Percentiles rank a stretch among this genome's conserved stretches.
These are phyloP conservation scores for Chrysocyon brachyurus DNA, from an alignment of 2,797 vertebrate genomes.

Conservation along the genomic window DNA sequence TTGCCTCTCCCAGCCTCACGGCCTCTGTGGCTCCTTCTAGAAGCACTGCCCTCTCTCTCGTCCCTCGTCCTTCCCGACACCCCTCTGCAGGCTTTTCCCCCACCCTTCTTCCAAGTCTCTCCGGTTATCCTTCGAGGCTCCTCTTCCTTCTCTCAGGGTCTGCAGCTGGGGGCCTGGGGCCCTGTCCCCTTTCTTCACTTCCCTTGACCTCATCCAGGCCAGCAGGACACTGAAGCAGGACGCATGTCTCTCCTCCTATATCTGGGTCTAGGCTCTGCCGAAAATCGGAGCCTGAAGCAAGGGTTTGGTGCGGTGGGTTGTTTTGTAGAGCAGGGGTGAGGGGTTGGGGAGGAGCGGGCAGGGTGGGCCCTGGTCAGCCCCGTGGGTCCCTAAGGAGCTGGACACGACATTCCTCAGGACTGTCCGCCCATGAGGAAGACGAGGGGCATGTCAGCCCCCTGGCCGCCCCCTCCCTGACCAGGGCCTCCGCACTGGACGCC, in stretches of 20 bases:
- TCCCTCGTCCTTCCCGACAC: background rate
- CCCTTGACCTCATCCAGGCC: too few species aligned
- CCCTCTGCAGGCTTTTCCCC: background rate
- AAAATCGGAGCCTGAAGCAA: background rate
- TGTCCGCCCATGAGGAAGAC: background rate
- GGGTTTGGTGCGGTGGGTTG: background rate
- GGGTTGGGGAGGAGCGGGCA: background rate
- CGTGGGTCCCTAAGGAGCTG: background rate
- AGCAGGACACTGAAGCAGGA: background rate
- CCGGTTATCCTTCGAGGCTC: rapidly evolving
- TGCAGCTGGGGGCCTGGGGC: background rate
- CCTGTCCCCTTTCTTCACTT: background rate
- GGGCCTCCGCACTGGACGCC: background rate
- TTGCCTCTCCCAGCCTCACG: background rate
- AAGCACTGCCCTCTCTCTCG: background rate
- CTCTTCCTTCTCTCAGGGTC: background rate
- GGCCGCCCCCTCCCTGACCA: background rate
- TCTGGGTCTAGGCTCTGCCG: background rate
- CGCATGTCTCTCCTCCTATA: background rate
- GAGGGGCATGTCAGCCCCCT: rapidly evolving
- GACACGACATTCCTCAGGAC: background rate
- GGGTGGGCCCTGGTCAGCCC: too few species aligned
- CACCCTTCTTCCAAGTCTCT: background rate
- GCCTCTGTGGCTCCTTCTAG: background rate
- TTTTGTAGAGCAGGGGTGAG: background rate